Evolutionary conservation across 1,140 invertebrate species (phyloP), one percentile per base, ranked within the genome.

Genomic region (Drepana arcuata): DNA sequence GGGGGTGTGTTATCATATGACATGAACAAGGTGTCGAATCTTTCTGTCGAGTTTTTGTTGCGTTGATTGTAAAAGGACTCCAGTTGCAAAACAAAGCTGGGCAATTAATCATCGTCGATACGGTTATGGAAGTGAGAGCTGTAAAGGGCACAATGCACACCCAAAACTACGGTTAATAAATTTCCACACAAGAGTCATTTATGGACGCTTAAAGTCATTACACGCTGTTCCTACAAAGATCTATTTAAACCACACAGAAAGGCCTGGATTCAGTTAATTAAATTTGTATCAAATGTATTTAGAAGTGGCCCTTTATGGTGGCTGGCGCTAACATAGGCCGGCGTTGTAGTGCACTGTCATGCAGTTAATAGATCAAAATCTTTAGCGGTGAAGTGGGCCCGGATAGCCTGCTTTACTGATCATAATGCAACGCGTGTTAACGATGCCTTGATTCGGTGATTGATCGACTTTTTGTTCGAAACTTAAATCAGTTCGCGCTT

Each of bases 361-460:
- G 43, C 46, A 58, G 55, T 61, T 79, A 82, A 82, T 82, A 82
- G 78, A 78, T 81, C 70, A 68, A 59, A 81, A 81, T 78, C 72
- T 71, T 69, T 58, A 60, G 48, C 54, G 51, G 53, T 50, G 60
- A 61, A 78, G 69, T 71, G 62, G 41, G 56, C 37, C 47, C 51
- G 53, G 67, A 67, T 62, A 48, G 56, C 44, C 57, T 62, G 59
- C 56, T 66, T 74, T 64, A 68, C 69, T 62, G 56, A 64, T 59
- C 37, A 68, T 66, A 67, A 72, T 66, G 65, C 66, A 65, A 62
- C 44, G 52, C 58, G 48, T 64, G 71, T 64, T 74, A 78, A 81
- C 62, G 71, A 78, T 64, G 61, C 59, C 42, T 38, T 70, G 75
- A 72, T 73, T 69, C 55, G 61, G 60, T 77, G 75, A 80, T 75